These are phyloP conservation scores for Cheilosia vernalis DNA, from an alignment of 2,888 invertebrate species.

Conservation along the genomic window DNA sequence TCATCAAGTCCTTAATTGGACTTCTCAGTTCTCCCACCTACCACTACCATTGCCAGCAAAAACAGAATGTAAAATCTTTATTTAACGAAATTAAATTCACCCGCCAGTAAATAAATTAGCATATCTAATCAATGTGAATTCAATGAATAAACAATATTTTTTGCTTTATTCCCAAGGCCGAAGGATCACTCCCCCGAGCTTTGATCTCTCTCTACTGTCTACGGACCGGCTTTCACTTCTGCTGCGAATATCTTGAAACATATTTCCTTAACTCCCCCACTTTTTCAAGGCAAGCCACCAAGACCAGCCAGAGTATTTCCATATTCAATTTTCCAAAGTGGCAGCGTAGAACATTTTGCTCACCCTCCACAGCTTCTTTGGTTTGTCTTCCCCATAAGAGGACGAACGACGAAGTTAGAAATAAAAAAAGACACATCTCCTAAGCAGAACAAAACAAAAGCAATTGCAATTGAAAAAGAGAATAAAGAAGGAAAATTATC, in stretches of 20 bases:
- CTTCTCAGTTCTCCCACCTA: neutral
- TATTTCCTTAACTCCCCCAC: slow-evolving; percentile 4
- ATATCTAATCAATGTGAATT: slow-evolving; percentile 39
- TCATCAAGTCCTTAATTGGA: neutral
- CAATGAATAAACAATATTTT: slow-evolving; percentile 49
- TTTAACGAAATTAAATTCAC: slow-evolving; percentile 17
- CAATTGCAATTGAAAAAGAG: slow-evolving; percentile 25
- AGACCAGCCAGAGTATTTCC: slow-evolving; percentile 25
- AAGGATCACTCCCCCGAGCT: slow-evolving; percentile 17
- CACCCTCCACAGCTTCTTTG: neutral
- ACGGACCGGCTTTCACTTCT: neutral
- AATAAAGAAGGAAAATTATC: slow-evolving; percentile 3
- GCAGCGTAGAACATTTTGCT: slow-evolving; percentile 12
- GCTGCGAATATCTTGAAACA: slow-evolving; percentile 32
- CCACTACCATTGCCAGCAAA: neutral
- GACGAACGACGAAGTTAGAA: neutral
- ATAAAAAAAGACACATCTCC: slow-evolving; percentile 1
- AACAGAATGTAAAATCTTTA: slow-evolving; percentile 16
- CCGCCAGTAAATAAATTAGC: slow-evolving; percentile 42
- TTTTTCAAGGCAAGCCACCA: neutral
- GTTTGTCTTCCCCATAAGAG: slow-evolving; percentile 2
- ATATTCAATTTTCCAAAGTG: slow-evolving; percentile 62
- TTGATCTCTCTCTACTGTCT: slow-evolving; percentile 19
- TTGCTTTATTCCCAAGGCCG: slow-evolving; percentile 34
- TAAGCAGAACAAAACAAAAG: slow-evolving; percentile 34